Conservation (phyloP, 1,140 invertebrate species). For the Trichomalopsis sarcophagae region DNA sequence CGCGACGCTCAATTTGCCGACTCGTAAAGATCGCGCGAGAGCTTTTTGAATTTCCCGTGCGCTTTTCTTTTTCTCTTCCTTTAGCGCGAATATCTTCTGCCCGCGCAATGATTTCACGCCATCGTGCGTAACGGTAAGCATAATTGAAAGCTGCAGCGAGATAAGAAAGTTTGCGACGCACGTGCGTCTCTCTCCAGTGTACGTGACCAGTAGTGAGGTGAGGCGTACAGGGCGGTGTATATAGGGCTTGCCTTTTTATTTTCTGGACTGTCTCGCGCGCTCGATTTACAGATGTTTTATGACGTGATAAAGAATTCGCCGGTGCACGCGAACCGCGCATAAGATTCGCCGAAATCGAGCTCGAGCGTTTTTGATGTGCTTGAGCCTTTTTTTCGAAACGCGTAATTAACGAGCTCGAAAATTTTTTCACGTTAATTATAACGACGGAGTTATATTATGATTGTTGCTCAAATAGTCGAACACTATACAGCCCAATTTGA, state of each 20-base stretch:
- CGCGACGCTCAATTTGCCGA: background rate
- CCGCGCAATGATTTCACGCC: background rate
- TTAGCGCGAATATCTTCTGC: background rate
- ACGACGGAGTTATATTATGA: too few species aligned
- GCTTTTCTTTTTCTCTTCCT: background rate
- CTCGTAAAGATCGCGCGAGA: background rate
- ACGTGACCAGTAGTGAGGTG: constrained; percentile 8
- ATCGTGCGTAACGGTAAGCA: background rate
- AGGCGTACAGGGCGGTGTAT: background rate
- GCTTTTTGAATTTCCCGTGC: constrained; percentile 20
- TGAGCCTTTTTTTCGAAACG: too few species aligned
- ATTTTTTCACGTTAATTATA: too few species aligned
- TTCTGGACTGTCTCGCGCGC: background rate
- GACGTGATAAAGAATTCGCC: background rate
- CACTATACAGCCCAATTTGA: too few species aligned
- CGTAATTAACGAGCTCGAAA: background rate
- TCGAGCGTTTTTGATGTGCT: background rate
- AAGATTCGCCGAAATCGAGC: background rate
- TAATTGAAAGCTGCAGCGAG: constrained; percentile 18
- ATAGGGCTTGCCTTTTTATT: background rate
- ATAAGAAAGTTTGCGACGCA: constrained; percentile 4
- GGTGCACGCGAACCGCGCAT: too few species aligned
- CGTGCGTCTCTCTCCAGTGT: background rate
- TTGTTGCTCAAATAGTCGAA: too few species aligned
- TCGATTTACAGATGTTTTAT: constrained; percentile 7